A percentile compares a stretch with the other conserved stretches of the same genome.
These are phyloP conservation scores for Pandion haliaetus DNA, from an alignment of 2,113 vertebrate genomes.

Conservation along the genomic window DNA sequence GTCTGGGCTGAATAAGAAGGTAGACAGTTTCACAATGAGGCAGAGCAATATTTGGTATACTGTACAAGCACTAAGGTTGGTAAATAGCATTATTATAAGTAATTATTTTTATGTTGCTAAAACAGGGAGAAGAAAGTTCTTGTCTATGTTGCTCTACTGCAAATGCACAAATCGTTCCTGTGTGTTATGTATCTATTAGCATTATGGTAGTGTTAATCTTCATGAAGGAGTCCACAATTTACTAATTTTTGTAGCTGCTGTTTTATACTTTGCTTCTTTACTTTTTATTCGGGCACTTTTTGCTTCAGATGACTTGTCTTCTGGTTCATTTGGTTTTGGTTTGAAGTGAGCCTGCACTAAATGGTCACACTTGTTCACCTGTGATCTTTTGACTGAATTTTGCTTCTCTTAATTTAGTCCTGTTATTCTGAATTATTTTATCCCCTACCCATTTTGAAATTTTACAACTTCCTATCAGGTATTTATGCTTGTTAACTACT, in stretches of 20 bases:
- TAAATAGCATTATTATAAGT: neutral
- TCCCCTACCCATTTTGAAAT: neutral
- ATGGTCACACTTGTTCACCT: neutral
- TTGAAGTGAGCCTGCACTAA: neutral
- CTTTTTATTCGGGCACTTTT: neutral
- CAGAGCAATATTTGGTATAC: neutral
- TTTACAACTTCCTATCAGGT: neutral
- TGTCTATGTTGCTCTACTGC: neutral
- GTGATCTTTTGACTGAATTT: neutral
- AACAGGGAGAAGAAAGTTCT: neutral
- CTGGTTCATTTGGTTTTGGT: neutral
- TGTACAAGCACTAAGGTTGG: neutral
- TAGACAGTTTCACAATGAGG: neutral
- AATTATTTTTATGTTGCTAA: neutral
- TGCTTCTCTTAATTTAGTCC: neutral
- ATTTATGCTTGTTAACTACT: neutral
- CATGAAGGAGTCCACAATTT: neutral
- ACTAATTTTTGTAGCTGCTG: neutral
- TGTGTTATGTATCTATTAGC: neutral
- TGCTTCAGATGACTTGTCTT: neutral
- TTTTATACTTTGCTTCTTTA: neutral
- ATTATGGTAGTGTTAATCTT: neutral
- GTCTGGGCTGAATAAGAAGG: slow-evolving; percentile 20
- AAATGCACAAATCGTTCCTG: neutral
- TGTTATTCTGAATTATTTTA: neutral